A percentile compares a stretch with the other conserved stretches of the same genome.
These are phyloP conservation scores for Phenacoccus solenopsis DNA, from an alignment of 1,140 invertebrate genomes.

Conservation along the genomic window DNA sequence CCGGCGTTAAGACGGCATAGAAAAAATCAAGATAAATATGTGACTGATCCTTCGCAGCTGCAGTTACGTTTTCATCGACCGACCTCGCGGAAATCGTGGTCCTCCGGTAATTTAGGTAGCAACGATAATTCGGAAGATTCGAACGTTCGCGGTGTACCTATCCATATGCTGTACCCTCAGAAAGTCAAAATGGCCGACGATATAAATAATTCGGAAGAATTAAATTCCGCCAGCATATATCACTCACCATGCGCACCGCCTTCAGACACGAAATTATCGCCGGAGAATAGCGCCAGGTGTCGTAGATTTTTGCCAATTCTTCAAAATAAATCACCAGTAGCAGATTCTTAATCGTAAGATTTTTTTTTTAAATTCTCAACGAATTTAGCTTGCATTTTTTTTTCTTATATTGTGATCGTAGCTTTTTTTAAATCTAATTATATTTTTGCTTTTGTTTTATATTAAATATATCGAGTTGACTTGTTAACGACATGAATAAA, in stretches of 20 bases:
- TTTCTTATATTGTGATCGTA: slow-evolving; percentile 14
- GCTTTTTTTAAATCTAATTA: slow-evolving; percentile 10
- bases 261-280: neutral
- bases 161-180: neutral
- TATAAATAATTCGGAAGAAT: neutral
- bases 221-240: neutral
- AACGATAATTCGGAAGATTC: slow-evolving; percentile 73
- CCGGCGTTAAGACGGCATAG: slow-evolving; percentile 54
- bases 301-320: slow-evolving; percentile 12
- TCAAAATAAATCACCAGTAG: slow-evolving; percentile 8
- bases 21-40: slow-evolving; percentile 55
- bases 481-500: neutral
- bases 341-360: slow-evolving; percentile 5
- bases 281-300: neutral
- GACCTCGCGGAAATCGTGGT: slow-evolving; percentile 31
- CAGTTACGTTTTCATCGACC: slow-evolving; percentile 58
- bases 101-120: slow-evolving; percentile 38
- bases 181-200: neutral
- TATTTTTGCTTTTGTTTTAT: slow-evolving; percentile 6
- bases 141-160: slow-evolving; percentile 53
- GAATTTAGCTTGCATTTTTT: slow-evolving; percentile 7
- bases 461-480: neutral
- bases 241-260: neutral
- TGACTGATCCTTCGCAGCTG: slow-evolving; percentile 55
- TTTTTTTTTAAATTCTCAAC: neutral